Evolutionary conservation across 2,797 vertebrate genomes (phyloP).

Genomic region (Austrolebias charrua): DNA sequence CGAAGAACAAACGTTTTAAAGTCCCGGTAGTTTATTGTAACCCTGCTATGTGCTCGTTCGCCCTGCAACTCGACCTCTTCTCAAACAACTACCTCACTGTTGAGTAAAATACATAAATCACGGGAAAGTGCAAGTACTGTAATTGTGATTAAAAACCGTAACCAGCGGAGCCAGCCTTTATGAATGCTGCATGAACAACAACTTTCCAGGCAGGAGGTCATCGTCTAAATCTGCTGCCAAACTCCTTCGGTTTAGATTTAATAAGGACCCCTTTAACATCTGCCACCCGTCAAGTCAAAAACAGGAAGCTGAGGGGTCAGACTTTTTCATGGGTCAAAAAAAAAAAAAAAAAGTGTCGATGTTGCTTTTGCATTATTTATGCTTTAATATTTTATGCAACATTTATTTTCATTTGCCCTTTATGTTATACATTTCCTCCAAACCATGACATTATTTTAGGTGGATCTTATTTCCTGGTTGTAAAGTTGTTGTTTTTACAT

Average conservation of each 20-base stretch:
- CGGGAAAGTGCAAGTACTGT: constrained; percentile 33
- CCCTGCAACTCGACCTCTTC: constrained; percentile 53
- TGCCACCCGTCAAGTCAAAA: constrained; percentile 7
- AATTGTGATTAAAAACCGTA: constrained; percentile 61
- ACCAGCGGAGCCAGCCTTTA: constrained; percentile 42
- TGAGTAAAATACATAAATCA: constrained; percentile 66
- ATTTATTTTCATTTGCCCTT: background rate
- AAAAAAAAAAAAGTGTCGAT: constrained; percentile 12
- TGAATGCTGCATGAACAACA: constrained; percentile 40
- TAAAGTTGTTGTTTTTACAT: constrained; percentile 14
- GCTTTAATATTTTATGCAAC: constrained; percentile 10
- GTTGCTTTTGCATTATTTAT: constrained; percentile 32
- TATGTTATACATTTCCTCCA: background rate
- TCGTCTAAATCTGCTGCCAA: constrained; percentile 28
- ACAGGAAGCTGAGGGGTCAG: constrained; percentile 19
- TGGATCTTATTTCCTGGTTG: constrained; percentile 14
- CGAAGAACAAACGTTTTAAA: background rate
- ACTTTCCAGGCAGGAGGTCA: constrained; percentile 37
- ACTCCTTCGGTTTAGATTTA: constrained; percentile 37
- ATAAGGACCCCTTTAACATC: constrained; percentile 24
- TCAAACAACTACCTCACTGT: constrained; percentile 35
- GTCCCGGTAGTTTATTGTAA: constrained; percentile 17
- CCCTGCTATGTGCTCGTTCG: constrained; percentile 23
- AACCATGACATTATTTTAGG: background rate
- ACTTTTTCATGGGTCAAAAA: constrained; percentile 13